Percentiles rank a stretch among this genome's conserved stretches.
These are phyloP conservation scores for Rhinogobio ventralis DNA, from an alignment of 2,797 vertebrate genomes.

Conservation along the genomic window DNA sequence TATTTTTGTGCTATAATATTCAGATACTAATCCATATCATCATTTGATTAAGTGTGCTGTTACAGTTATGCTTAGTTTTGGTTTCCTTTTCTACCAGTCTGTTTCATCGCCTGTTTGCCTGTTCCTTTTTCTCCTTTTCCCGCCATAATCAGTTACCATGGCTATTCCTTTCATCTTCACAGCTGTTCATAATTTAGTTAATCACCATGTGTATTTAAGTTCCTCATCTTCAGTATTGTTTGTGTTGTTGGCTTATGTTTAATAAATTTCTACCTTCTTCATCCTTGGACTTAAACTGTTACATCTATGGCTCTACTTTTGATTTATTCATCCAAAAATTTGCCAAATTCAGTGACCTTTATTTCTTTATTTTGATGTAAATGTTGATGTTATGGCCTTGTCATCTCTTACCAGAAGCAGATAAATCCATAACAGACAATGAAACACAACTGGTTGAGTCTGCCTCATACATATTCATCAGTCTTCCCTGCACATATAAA, in stretches of 20 bases:
- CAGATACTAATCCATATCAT: neutral
- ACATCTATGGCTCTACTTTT: neutral
- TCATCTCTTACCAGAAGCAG: neutral
- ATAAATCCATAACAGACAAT: neutral
- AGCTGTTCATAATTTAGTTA: too few species aligned
- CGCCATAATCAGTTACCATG: too few species aligned
- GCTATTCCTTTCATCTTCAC: too few species aligned
- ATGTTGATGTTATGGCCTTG: neutral
- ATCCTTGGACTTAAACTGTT: neutral
- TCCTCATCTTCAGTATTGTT: too few species aligned
- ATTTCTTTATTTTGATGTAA: neutral
- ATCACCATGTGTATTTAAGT: too few species aligned
- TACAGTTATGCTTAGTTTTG: too few species aligned
- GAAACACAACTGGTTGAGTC: conserved; percentile 11
- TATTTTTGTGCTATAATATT: neutral
- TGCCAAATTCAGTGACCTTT: neutral
- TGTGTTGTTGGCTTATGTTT: too few species aligned
- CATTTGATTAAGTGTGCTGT: neutral
- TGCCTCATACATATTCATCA: conserved; percentile 44
- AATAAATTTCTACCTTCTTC: neutral
- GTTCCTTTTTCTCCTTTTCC: too few species aligned
- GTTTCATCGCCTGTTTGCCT: too few species aligned
- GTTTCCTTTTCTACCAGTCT: too few species aligned
- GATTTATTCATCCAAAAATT: neutral
- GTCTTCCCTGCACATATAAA: neutral